Base-by-base conservation (phyloP, 53 echinoderm and acorn worm genomes). In the Holothuria leucospilota region DNA sequence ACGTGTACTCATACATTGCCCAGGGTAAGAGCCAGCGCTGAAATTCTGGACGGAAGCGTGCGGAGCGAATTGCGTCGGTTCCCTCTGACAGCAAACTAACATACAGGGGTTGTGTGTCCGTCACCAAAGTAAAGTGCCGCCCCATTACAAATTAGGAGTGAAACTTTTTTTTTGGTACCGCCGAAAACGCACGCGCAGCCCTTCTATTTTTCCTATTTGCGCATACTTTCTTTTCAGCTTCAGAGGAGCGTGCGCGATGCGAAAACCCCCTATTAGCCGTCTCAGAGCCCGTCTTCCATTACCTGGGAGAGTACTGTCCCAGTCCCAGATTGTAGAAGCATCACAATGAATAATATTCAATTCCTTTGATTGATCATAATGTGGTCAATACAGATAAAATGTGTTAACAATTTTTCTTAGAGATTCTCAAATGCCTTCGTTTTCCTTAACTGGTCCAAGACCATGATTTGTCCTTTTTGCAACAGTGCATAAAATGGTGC, bases 31-130 rank as follows among this genome's bases (percentile, higher is more conserved):
- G 85, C 92, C 92, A 92, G 5, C 88, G 39, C 63, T 88, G 88
- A n/a, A 27, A 88, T 78, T 20, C 93, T 60, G 20, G 90, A n/a
- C 87, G 26, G 90, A 84, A 9, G 87, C 93, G 53, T 88, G 69
- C 13, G 34, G 29, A 6, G 82, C n/a, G 88, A 8, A 88, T 23
- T 15, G 69, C 49, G 39, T n/a, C 82, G 71, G n/a, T n/a, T 29
- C 64, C 69, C 79, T 90, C 90, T 9, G 73, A 24, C 27, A 87
- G 77, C 16, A 90, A 62, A 8, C 86, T 78, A 4, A 82, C n/a
- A n/a, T n/a, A 42, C 41, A 94, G 63, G 27, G 94, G 91, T 91
- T 94, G 56, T 90, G 87, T n/a, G 72, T 93, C 89, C 0, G 86
- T 92, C 64, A 92, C 86, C 30, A 90, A 56, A 12, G 81, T 82